Evolutionary conservation across 2,113 vertebrate genomes (phyloP), one percentile per base, ranked within the genome.

Genomic region (Takifugu flavidus): DNA sequence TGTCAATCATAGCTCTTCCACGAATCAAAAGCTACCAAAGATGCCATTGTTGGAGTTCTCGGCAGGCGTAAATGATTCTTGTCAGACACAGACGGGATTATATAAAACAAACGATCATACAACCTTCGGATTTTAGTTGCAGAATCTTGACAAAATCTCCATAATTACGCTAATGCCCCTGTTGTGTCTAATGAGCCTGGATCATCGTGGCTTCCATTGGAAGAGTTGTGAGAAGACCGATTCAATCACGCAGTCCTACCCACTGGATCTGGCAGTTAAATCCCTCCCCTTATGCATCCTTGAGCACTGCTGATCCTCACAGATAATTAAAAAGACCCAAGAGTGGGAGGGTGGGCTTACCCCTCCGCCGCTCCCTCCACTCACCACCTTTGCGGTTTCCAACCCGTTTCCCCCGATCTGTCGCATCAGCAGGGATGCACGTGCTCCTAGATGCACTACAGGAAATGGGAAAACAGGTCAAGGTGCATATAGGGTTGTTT

Each of bases 321-420:
- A 81, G 86, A 86, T 88, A 88, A 88, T 88, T 86, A 86, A 77
- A 85, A 82, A 78, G 79, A 78, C 82, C 74, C 70, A 8, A 25
- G 2, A 8, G 45, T 4, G 15, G 14, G 45, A 15, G 15, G 11
- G 51, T 77, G 65, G 79, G 79, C 70, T 85, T 86, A 86, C 75
- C 73, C 57, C 75, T 44, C 46, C 56, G 6, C 64, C 6, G 8
- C 57, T 45, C 2, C 7, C 55, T 64, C 74, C 49, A 43, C 51
- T 58, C 55, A 57, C 65, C 70, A 51, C 70, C 54, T 78, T 49
- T 0, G 34, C 55, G 49, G 15, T 49, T 55, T 31, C 25, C 8
- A 1, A 53, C 52, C 53, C 0, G 12, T 31, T 60, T 53, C 56
- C 72, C 20, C 62, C 46, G 15, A 79, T 86, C 59, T 79, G 82